These are phyloP conservation scores for Ecliptopera silaceata DNA, from an alignment of 2,888 invertebrate species.

Conservation along the genomic window DNA sequence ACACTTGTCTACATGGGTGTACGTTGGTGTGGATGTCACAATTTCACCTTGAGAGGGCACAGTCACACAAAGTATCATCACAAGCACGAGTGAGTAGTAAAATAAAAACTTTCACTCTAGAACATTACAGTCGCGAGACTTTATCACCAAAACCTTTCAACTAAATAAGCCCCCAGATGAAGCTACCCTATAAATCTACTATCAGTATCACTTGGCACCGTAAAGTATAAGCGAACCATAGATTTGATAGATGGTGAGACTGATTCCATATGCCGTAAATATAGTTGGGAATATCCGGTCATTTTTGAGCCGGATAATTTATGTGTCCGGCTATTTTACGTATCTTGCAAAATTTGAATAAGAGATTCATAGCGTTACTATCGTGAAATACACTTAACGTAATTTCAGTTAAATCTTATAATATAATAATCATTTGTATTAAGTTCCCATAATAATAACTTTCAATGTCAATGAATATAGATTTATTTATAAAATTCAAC, in stretches of 20 bases:
- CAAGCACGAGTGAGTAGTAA: background rate
- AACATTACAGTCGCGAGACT: constrained; percentile 8
- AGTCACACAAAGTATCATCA: background rate
- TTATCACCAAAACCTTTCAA: constrained; percentile 25
- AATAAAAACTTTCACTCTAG: constrained; percentile 11
- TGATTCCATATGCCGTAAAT: constrained; percentile 26
- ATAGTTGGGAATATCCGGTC: background rate
- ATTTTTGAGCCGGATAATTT: background rate
- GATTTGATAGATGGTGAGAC: constrained; percentile 30
- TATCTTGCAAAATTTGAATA: background rate
- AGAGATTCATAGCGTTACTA: background rate
- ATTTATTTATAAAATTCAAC: too few species aligned
- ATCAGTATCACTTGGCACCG: constrained; percentile 24
- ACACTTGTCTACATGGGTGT: too few species aligned
- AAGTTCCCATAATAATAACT: too few species aligned
- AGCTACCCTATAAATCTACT: constrained; percentile 27
- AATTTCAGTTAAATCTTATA: too few species aligned
- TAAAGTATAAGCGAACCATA: constrained; percentile 23
- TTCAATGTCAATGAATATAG: too few species aligned
- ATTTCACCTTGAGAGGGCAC: too few species aligned
- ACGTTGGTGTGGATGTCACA: too few species aligned
- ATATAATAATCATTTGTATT: too few species aligned
- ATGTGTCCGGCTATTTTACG: background rate
- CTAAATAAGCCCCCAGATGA: constrained; percentile 22
- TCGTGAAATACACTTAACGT: too few species aligned